Conservation (phyloP, 2,797 vertebrate genomes). For the Coluber constrictor region DNA sequence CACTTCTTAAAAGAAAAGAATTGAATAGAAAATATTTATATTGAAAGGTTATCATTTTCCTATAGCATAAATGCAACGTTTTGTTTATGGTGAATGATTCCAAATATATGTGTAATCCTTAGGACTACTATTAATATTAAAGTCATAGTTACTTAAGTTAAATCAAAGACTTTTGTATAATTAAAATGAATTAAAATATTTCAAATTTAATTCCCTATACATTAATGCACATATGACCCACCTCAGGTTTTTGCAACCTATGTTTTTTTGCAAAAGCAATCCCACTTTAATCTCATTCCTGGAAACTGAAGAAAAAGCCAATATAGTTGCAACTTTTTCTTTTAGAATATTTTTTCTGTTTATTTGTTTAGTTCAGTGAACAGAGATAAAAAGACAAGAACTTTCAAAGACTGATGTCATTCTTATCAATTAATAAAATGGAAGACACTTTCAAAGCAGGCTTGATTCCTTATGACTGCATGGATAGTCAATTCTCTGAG, state of each 20-base stretch:
- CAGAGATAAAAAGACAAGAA: neutral
- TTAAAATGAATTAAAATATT: neutral
- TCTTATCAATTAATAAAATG: neutral
- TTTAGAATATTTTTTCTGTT: neutral
- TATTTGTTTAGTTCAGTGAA: neutral
- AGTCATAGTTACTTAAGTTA: neutral
- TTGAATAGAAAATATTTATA: neutral
- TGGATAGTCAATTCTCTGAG: neutral
- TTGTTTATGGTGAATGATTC: neutral
- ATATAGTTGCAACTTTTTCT: neutral
- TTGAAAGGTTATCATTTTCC: constrained; percentile 1
- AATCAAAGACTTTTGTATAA: neutral
- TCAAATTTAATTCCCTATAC: neutral
- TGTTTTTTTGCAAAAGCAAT: neutral
- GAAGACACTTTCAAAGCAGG: neutral
- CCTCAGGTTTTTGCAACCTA: neutral
- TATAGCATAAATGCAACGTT: neutral
- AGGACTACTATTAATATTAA: constrained; percentile 2
- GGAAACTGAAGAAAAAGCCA: neutral
- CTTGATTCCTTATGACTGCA: neutral
- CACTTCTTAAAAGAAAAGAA: neutral
- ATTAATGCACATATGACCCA: neutral
- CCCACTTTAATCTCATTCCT: neutral
- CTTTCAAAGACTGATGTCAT: neutral
- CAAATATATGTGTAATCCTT: neutral